phyloP scores from a whole-genome alignment of 2,888 invertebrate genomes.

The Lacanobia oleracea region DNA sequence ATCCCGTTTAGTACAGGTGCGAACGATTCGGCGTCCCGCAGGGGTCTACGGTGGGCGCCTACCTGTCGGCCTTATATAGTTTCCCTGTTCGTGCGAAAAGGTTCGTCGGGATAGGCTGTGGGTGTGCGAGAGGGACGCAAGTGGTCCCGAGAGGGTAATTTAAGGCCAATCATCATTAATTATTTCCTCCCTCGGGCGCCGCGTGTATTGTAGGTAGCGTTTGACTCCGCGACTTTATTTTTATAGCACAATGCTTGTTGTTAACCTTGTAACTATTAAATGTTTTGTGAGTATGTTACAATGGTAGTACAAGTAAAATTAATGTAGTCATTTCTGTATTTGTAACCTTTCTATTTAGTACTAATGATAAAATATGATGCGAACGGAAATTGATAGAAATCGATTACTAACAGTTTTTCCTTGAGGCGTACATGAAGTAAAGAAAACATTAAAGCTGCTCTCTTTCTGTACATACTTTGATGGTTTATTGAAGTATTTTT shows the following conservation, averaged over 20 bases:
- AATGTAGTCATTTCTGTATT: background rate
- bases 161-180: slow-evolving; percentile 90
- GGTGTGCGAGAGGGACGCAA: slow-evolving; percentile 76
- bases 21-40: slow-evolving; percentile 79
- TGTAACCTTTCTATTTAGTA: background rate
- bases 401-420: background rate
- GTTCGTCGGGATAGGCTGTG: slow-evolving; percentile 67
- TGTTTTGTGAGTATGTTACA: slow-evolving; percentile 53
- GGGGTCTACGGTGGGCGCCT: slow-evolving; percentile 81
- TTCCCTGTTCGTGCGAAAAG: slow-evolving; percentile 82
- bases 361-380: background rate
- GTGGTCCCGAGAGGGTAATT: slow-evolving; percentile 86
- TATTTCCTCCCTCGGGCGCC: slow-evolving; percentile 84
- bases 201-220: slow-evolving; percentile 80
- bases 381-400: background rate
- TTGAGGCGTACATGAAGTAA: background rate
- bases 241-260: slow-evolving; percentile 60
- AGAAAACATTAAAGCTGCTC: background rate
- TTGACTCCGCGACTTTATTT: slow-evolving; percentile 74
- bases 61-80: slow-evolving; percentile 88
- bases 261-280: slow-evolving; percentile 64
- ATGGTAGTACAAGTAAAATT: slow-evolving; percentile 13
- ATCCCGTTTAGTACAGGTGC: slow-evolving; percentile 77
- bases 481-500: background rate
- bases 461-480: background rate